Evolutionary conservation across 2,888 invertebrate species (phyloP), one percentile per base, ranked within the genome.

Genomic region (Schizaphis graminum): DNA sequence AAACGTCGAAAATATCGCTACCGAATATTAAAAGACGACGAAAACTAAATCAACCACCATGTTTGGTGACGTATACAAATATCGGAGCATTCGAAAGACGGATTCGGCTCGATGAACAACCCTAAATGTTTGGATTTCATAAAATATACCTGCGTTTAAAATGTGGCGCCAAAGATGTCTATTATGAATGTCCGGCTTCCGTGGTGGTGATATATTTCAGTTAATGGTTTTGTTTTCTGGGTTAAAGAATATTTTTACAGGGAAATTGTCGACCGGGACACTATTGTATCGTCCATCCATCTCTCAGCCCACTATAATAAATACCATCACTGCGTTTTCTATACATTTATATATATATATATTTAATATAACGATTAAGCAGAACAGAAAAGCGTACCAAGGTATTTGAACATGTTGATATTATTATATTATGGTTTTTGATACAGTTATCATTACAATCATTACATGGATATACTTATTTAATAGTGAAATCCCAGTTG

Each of bases 311-410:
- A 47, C 44, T 47, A 47, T 47, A 47, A 47, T 0, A 47, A 47
- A 47, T 47, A 47, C 44, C 44, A 47, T 47, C 44, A 47, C 44
- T 47, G 44, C 44, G 5, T 67, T 13, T n/a, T 8, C 26, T 26
- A 8, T 26, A 8, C 4, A 11, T n/a, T 28, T n/a, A 44, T 57
- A 5, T 67, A 13, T 67, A 0, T n/a, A 53, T 28, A 26, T 67
- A n/a, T n/a, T n/a, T 13, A n/a, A 13, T 4, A n/a, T 0, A n/a
- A n/a, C 4, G 16, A n/a, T n/a, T n/a, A n/a, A 16, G 1, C 0
- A 1, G 5, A 16, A n/a, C 0, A 1, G 5, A 16, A n/a, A n/a
- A 67, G 1, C 10, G 28, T 1, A 53, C 16, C 0, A 4, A 7
- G 16, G n/a, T 16, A n/a, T 16, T 67, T n/a, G 24, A 24, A 24